Conservation (phyloP, 2,797 vertebrate genomes). For the Lerista edwardsae region DNA sequence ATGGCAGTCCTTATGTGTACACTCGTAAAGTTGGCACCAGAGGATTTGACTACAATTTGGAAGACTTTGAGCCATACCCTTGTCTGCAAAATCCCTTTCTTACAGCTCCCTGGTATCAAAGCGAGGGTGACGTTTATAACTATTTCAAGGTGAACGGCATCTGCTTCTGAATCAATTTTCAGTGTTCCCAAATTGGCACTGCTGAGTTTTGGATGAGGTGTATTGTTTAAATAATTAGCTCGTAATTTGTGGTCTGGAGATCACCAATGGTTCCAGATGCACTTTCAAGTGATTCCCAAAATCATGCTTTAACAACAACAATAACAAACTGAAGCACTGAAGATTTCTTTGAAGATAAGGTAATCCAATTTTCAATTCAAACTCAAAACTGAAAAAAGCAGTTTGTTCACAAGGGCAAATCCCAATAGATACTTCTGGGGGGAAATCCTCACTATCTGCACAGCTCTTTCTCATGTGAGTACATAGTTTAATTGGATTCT, state of each 20-base stretch:
- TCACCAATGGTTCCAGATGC: background rate
- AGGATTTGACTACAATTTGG: slow-evolving; percentile 61
- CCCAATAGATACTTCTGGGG: background rate
- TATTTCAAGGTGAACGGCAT: slow-evolving; percentile 59
- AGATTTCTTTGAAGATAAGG: background rate
- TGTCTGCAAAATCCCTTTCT: slow-evolving; percentile 35
- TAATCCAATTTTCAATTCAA: background rate
- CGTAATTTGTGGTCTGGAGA: background rate
- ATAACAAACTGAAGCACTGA: too few relatives aligned
- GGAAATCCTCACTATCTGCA: too few relatives aligned
- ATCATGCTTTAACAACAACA: background rate
- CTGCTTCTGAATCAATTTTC: background rate
- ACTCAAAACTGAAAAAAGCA: background rate
- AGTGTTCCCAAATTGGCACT: background rate
- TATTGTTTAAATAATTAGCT: background rate
- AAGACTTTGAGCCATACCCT: slow-evolving; percentile 67
- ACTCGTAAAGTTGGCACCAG: background rate
- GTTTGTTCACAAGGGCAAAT: background rate
- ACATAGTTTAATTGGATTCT: background rate
- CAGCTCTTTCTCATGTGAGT: background rate
- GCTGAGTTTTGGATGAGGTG: background rate
- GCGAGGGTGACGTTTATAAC: slow-evolving; percentile 60
- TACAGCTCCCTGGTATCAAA: slow-evolving; percentile 59
- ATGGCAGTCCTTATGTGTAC: fast-evolving
- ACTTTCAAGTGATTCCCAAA: background rate